Evolutionary conservation across 2,113 vertebrate genomes (phyloP).

Genomic region (Lampris incognitus): DNA sequence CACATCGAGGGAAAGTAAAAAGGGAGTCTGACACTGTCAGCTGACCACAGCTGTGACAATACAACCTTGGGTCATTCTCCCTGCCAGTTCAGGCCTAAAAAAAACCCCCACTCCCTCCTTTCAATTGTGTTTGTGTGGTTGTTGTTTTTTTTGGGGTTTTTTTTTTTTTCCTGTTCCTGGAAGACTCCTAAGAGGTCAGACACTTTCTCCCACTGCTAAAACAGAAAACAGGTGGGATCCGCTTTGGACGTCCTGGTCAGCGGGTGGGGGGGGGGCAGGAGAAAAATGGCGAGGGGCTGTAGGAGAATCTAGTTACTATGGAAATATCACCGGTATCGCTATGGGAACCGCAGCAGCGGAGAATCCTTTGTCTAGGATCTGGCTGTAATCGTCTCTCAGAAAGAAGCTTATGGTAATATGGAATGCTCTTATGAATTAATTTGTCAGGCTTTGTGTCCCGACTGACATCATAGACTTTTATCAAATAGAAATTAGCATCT

Average conservation of each 20-base stretch:
- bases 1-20: constrained; percentile 1
- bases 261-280: background rate
- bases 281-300: constrained; percentile 15
- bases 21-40: constrained; percentile 26
- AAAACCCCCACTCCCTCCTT: constrained; percentile 3
- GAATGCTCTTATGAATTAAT: constrained; percentile 76
- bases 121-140: constrained; percentile 25
- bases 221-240: constrained; percentile 59
- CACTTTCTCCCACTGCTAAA: constrained; percentile 61
- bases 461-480: constrained; percentile 72
- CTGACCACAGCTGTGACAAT: constrained; percentile 75
- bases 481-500: constrained; percentile 69
- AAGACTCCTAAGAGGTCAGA: constrained; percentile 33
- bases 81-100: constrained; percentile 53
- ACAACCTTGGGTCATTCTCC: constrained; percentile 44
- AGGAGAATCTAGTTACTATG: constrained; percentile 61
- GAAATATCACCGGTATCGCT: constrained; percentile 67
- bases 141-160: constrained; percentile 16
- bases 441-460: constrained; percentile 71
- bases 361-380: constrained; percentile 57
- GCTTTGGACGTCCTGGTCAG: constrained; percentile 19
- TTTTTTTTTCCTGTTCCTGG: background rate
- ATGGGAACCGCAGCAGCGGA: constrained; percentile 65
- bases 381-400: constrained; percentile 70
- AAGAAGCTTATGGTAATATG: constrained; percentile 76